Base-by-base conservation (phyloP, 2,113 vertebrate genomes). In the Vimba vimba region DNA sequence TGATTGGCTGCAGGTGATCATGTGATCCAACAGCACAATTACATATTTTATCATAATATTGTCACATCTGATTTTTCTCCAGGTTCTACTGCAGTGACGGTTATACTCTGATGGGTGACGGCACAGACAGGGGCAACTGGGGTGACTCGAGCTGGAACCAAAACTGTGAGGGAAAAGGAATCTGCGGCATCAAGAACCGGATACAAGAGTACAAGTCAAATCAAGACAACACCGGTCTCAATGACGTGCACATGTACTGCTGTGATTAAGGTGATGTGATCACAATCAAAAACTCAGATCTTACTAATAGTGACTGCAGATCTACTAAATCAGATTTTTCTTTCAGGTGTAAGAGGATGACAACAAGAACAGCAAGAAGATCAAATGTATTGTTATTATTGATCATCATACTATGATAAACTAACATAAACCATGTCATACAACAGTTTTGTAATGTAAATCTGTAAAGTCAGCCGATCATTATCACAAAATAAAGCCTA, bases 161-260 rank as follows among this genome's bases (percentile, higher is more conserved):
- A 19, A 2, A 0, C 1, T 88, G 87, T 30, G 2, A 1, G 21
- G 84, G 87, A 64, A 86, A 12, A 17, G 85, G 76, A 8, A 88
- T 88, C 50, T 88, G 85, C 39, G 87, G 85, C 1, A 25, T 88
- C 2, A 13, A 45, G 71, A 88, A 68, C 0, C 74, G 10, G n/a
- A 36, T 88, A 0, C 33, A 88, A 39, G 0, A 0, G 1, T 30
- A 30, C 30, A 30, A 30, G 30, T 30, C 2, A 30, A 30, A 30
- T 23, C 30, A 2, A 2, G 87, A 88, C 25, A 75, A 88, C 68
- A 84, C 85, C 2, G 25, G 68, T 52, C 74, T 76, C 74, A 76
- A 76, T 55, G 45, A 76, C 7, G 25, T 4, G 25, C 1, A 0
- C 12, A 52, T 52, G 74, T 76, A 0, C 25, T 76, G 74, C 25